Evolutionary conservation across 2,113 vertebrate genomes (phyloP), one percentile per base, ranked within the genome.

Genomic region (Neodon shergylaensis): DNA sequence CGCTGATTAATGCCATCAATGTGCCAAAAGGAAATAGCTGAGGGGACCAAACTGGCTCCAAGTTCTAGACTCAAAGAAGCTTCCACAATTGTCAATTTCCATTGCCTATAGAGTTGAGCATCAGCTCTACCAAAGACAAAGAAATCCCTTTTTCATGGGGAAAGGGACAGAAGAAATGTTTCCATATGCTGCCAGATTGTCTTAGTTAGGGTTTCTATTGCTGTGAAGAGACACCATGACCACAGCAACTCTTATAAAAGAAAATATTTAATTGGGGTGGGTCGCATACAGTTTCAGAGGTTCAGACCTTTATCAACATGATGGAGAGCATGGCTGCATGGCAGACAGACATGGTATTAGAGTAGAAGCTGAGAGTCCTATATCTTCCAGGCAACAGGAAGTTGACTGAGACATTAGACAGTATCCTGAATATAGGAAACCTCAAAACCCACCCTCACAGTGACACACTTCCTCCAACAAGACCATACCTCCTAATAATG

Each of bases 21-120:
- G 36, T 39, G 31, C 39, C 11, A 19, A 19, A 54, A 44, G 9
- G 28, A 49, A 5, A 36, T 6, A 24, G 1, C n/a, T 0, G 10
- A 66, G 47, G 42, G 44, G 44, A 19, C 3, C 58, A 10, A 49
- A 9, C 13, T 14, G 19, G 11, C 44, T 36, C 44, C 26, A 21
- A 74, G 9, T 44, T 24, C 26, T 84, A 28, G 36, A 31, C 3
- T 2, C 36, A 44, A n/a, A 6, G 9, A 21, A 0, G 0, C 28
- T 42, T 36, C 44, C 12, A 10, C 7, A 4, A 17, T 3, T 58
- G 2, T 31, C 39, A n/a, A 21, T 28, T 42, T 16, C 0, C 0
- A 2, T 12, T 54, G 1, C n/a, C 44, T 11, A 33, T 11, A 58
- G 84, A 61, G 31, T 6, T 17, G 36, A 70, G 31, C 22, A 11